Percentiles rank a stretch among this genome's conserved stretches.
Conservation (phyloP, 2,888 invertebrate genomes). For the Silvanus unidentatus region DNA sequence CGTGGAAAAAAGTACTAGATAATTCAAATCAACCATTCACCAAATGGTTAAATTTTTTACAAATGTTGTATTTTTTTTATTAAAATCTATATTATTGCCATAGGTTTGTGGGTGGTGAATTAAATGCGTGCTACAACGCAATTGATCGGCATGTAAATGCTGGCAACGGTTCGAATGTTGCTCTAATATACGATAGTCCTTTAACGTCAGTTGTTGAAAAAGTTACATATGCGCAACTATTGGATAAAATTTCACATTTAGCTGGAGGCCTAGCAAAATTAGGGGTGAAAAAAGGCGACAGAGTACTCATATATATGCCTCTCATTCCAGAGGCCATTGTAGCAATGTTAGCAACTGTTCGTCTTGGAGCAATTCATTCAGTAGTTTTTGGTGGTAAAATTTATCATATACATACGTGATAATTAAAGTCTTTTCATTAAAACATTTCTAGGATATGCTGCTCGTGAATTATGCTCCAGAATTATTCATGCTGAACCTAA, state of each 20-base stretch:
- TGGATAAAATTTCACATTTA: slow-evolving; percentile 69
- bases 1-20: slow-evolving; percentile 80
- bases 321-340: slow-evolving; percentile 85
- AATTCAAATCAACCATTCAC: slow-evolving; percentile 79
- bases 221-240: slow-evolving; percentile 76
- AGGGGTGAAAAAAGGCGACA: slow-evolving; percentile 76
- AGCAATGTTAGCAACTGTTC: slow-evolving; percentile 80
- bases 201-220: slow-evolving; percentile 69
- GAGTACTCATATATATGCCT: slow-evolving; percentile 92
- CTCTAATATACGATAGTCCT: slow-evolving; percentile 88
- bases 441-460: slow-evolving; percentile 67
- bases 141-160: slow-evolving; percentile 81
- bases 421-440: not conserved
- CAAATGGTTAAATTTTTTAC: slow-evolving; percentile 77
- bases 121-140: slow-evolving; percentile 91
- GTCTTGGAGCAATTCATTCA: slow-evolving; percentile 80
- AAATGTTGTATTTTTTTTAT: slow-evolving; percentile 18
- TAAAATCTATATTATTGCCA: too few relatives aligned
- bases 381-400: slow-evolving; percentile 83
- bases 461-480: slow-evolving; percentile 76
- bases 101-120: slow-evolving; percentile 84
- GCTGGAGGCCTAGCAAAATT: slow-evolving; percentile 73
- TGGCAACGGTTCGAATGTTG: slow-evolving; percentile 72
- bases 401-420: not conserved
- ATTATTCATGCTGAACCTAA: slow-evolving; percentile 87